Base-by-base conservation (phyloP, 2,797 vertebrate species). In the Onychomys torridus region DNA sequence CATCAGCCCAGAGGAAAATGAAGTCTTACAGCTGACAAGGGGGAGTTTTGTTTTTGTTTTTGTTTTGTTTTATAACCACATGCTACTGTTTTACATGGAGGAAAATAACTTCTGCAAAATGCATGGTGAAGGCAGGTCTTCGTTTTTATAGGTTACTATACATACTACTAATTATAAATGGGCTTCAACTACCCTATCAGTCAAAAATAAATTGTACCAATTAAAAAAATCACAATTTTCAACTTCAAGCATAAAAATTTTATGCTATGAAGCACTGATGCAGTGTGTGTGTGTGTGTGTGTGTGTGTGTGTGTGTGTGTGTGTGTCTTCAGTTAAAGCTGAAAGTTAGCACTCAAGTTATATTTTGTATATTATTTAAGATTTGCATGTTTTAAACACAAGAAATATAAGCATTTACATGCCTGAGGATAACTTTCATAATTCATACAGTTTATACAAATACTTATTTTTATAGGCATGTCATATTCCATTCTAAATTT, bases 201-300 rank as follows among this genome's bases (percentile, higher is more conserved):
- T 90, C 14, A 40, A 93, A 97, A 95, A 94, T 93, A 96, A 91
- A 87, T 77, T 61, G 94, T 32, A 83, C 63, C n/a, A 94, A 63
- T 63, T 2, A 37, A 37, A 75, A n/a, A 83, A 61, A 75, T 19
- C 5, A 32, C 86, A 87, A 29, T 46, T 93, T 93, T 92, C 40
- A 88, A 89, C 94, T 43, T 27, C 27, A 94, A 96, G 19, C 77
- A 71, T 94, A 32, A 96, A 89, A 94, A 52, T 1, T 27, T 8
- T 29, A 71, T 82, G 32, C 59, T 96, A 95, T 73, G 23, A 96
- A 97, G 11, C 89, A 32, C 43, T 93, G 63, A 94, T n/a, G n/a
- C n/a, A n/a, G n/a, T n/a, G n/a, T n/a, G n/a, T 73, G 19, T 76
- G 73, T 76, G 29, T 43, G 40, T 83, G 37, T 83, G 25, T 32